Percentiles rank a stretch among this genome's conserved stretches.
Conservation (phyloP, 2,888 invertebrate genomes). For the Caenorhabditis panamensis region DNA sequence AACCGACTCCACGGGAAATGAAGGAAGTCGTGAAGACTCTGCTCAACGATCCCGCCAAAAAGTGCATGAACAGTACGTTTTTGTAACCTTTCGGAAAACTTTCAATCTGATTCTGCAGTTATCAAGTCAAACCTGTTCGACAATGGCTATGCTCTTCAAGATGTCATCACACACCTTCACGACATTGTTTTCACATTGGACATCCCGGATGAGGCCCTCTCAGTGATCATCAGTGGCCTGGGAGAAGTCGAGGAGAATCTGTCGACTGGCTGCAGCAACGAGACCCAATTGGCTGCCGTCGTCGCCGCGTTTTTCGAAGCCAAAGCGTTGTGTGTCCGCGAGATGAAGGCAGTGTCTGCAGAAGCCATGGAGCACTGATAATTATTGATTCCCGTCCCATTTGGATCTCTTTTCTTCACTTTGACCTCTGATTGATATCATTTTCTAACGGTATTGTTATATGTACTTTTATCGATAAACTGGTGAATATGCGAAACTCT, state of each 20-base stretch:
- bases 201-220: conserved; percentile 62
- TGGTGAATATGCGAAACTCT: background rate
- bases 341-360: conserved; percentile 12
- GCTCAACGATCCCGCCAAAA: conserved; percentile 81
- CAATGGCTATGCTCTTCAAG: conserved; percentile 93
- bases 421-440: background rate
- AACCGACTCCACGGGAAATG: conserved; percentile 93
- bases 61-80: conserved; percentile 58
- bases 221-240: conserved; percentile 41
- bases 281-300: conserved; percentile 91
- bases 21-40: conserved; percentile 91
- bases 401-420: background rate
- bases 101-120: conserved; percentile 81
- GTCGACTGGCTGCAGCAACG: conserved; percentile 83
- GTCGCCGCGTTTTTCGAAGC: conserved; percentile 89
- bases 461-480: conserved; percentile 14
- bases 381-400: background rate
- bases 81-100: background rate
- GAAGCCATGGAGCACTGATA: conserved; percentile 18
- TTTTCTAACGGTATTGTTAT: background rate
- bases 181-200: conserved; percentile 84
- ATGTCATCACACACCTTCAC: conserved; percentile 94
- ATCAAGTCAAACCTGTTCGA: conserved; percentile 86
- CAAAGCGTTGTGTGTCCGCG: conserved; percentile 43
- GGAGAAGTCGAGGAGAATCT: conserved; percentile 60